phyloP scores from a whole-genome alignment of 2,113 vertebrate species.

The Ptilonorhynchus violaceus region DNA sequence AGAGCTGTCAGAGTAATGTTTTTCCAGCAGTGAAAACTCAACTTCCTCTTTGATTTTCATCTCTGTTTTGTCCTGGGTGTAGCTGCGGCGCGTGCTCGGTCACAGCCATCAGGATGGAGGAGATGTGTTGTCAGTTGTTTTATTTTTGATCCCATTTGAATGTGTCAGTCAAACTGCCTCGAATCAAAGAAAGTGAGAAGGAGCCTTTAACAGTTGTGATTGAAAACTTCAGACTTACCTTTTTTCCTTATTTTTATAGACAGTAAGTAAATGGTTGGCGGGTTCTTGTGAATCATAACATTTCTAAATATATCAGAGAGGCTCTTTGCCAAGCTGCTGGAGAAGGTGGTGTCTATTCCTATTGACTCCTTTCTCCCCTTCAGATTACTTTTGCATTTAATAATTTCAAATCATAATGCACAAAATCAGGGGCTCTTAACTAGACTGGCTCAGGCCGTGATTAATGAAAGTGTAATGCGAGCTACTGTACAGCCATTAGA shows the following conservation, averaged over 20 bases:
- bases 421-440: neutral
- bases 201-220: constrained; percentile 33
- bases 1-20: neutral
- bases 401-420: neutral
- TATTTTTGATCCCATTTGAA: constrained; percentile 47
- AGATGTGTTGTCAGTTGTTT: constrained; percentile 24
- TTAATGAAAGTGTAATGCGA: neutral
- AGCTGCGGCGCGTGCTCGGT: neutral
- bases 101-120: constrained; percentile 12
- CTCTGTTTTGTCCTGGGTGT: neutral
- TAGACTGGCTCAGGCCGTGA: neutral
- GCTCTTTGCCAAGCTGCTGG: neutral
- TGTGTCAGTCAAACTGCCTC: constrained; percentile 28
- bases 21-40: neutral
- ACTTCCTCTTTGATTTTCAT: constrained; percentile 20
- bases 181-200: constrained; percentile 39
- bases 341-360: neutral
- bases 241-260: neutral
- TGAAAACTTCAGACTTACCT: neutral
- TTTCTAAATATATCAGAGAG: neutral
- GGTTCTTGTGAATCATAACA: neutral
- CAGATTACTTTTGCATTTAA: neutral
- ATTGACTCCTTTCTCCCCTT: neutral
- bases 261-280: neutral
- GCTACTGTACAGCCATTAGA: neutral